These are phyloP conservation scores for Callopanchax toddi DNA, from an alignment of 2,113 vertebrate species.

Conservation along the genomic window DNA sequence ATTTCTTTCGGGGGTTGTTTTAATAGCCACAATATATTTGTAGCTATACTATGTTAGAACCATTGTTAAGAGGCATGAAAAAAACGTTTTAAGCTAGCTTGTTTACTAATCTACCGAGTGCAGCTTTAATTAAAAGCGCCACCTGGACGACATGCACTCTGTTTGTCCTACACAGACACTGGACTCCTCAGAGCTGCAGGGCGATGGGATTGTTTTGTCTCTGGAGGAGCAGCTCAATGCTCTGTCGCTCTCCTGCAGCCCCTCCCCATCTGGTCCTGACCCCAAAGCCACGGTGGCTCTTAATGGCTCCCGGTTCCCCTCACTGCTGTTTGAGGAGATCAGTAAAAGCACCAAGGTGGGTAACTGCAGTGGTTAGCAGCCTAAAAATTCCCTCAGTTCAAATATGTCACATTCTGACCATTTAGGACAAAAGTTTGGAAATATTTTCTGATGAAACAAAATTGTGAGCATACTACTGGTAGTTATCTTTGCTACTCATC, in stretches of 20 bases:
- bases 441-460: too few species aligned
- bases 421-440: not conserved
- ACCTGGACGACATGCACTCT: not conserved
- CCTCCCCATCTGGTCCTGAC: constrained; percentile 71
- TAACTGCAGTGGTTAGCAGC: not conserved
- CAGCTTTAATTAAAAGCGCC: too few species aligned
- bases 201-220: constrained; percentile 86
- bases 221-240: constrained; percentile 92
- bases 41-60: too few species aligned
- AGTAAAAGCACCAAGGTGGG: constrained; percentile 89
- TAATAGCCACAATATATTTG: too few species aligned
- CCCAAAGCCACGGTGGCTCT: constrained; percentile 82
- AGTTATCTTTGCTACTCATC: not conserved
- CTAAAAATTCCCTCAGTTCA: too few species aligned
- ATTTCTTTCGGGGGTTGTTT: too few species aligned
- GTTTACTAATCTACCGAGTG: too few species aligned
- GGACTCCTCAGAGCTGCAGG: constrained; percentile 84
- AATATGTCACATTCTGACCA: not conserved
- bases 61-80: too few species aligned
- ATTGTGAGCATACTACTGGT: too few species aligned
- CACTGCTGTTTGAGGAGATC: constrained; percentile 83
- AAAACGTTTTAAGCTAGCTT: too few species aligned
- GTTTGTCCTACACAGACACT: constrained; percentile 77
- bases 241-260: constrained; percentile 84
- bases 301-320: constrained; percentile 84